A percentile compares a stretch with the other conserved stretches of the same genome.
These are phyloP conservation scores for Aurelia aurita complex sp. Pacific DNA, from an alignment of 30 jellyfish, hydroid and myxozoan genomes.

Conservation along the genomic window DNA sequence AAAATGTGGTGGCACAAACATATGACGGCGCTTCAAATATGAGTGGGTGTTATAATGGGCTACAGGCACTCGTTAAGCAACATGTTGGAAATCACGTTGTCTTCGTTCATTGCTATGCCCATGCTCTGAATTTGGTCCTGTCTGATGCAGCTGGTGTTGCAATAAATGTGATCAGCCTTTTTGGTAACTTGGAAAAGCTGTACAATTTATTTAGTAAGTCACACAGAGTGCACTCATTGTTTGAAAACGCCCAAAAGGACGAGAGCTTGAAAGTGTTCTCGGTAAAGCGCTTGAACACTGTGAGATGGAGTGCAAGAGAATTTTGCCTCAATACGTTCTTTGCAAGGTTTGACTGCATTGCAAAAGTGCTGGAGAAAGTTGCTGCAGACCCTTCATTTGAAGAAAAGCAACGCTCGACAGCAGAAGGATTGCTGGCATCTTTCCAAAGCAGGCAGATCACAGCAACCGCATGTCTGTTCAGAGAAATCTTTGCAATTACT, in stretches of 20 bases:
- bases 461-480: slow-evolving; percentile 60
- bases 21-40: slow-evolving; percentile 61
- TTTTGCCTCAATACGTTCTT: slow-evolving; percentile 28
- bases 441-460: slow-evolving; percentile 58
- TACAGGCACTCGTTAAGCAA: slow-evolving; percentile 44
- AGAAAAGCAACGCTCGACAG: slow-evolving; percentile 58
- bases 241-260: slow-evolving; percentile 33
- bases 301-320: slow-evolving; percentile 53
- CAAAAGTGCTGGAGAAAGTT: slow-evolving; percentile 30
- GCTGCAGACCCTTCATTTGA: slow-evolving; percentile 33
- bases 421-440: slow-evolving; percentile 54
- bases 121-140: slow-evolving; percentile 49
- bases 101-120: slow-evolving; percentile 57
- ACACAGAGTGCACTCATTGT: slow-evolving; percentile 46
- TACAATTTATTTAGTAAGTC: slow-evolving; percentile 34
- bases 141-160: slow-evolving; percentile 63
- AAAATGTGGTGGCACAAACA: slow-evolving; percentile 56
- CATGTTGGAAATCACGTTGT: slow-evolving; percentile 45
- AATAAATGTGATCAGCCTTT: slow-evolving; percentile 51
- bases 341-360: slow-evolving; percentile 33
- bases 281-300: slow-evolving; percentile 36
- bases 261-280: slow-evolving; percentile 49
- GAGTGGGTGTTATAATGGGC: slow-evolving; percentile 59
- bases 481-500: slow-evolving; percentile 45
- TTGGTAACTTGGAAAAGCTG: slow-evolving; percentile 20